Conservation (phyloP, 2,797 vertebrate species). For the Garrulus glandarius region DNA sequence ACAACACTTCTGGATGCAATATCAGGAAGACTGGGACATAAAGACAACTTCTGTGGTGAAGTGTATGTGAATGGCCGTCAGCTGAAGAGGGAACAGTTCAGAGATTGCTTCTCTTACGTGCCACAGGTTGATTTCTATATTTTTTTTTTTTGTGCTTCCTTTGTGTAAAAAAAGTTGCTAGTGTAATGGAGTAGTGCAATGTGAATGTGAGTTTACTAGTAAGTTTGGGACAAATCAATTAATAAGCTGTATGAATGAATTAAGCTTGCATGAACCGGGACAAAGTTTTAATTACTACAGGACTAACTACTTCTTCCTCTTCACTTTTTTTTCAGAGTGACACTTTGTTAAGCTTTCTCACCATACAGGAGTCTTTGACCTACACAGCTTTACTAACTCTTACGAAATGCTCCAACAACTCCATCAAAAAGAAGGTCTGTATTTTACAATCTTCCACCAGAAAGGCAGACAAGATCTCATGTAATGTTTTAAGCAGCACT, state of each 20-base stretch:
- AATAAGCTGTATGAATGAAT: neutral
- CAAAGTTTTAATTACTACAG: neutral
- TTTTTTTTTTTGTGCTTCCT: neutral
- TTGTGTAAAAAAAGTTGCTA: neutral
- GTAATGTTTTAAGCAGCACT: neutral
- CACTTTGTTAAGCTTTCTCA: conserved; percentile 89
- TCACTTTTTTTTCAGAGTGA: conserved; percentile 79
- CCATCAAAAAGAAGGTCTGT: conserved; percentile 86
- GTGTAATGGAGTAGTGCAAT: neutral
- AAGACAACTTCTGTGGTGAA: conserved; percentile 81
- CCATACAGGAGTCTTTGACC: conserved; percentile 87
- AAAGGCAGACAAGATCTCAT: neutral
- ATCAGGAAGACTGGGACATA: conserved; percentile 84
- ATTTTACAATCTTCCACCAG: neutral
- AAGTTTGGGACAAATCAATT: neutral
- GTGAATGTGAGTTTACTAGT: neutral
- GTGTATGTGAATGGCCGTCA: conserved; percentile 86
- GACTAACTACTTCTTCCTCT: neutral
- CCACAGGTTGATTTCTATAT: conserved; percentile 81
- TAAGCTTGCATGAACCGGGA: neutral
- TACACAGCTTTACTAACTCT: conserved; percentile 89
- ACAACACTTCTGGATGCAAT: conserved; percentile 91
- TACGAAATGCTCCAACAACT: conserved; percentile 70
- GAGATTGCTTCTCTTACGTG: conserved; percentile 94
- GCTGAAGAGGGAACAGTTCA: conserved; percentile 85